Conservation (phyloP, 2,113 vertebrate genomes). For the Zosterops japonicus region DNA sequence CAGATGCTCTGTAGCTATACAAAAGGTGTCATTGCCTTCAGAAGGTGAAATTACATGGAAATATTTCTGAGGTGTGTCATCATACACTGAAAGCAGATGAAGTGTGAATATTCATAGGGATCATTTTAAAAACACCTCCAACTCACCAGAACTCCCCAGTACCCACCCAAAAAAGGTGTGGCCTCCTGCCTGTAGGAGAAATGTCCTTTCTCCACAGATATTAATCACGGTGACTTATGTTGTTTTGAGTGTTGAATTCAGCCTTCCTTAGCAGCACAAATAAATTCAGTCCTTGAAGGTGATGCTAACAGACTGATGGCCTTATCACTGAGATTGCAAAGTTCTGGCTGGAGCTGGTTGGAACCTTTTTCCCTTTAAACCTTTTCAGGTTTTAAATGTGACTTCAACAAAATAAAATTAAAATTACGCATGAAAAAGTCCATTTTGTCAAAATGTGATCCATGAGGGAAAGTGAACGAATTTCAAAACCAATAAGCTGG, state of each 20-base stretch:
- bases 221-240: not conserved
- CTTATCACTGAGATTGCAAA: not conserved
- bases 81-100: not conserved
- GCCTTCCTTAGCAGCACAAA: not conserved
- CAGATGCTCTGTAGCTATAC: not conserved
- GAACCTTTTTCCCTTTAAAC: not conserved
- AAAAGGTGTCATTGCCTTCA: not conserved
- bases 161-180: not conserved
- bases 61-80: not conserved
- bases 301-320: not conserved
- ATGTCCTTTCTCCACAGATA: not conserved
- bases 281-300: constrained; percentile 15
- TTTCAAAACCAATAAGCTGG: constrained; percentile 36
- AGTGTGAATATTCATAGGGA: not conserved
- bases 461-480: not conserved
- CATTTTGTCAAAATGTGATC: constrained; percentile 31
- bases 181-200: not conserved
- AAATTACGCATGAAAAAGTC: constrained; percentile 2
- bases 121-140: not conserved
- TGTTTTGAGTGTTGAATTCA: not conserved
- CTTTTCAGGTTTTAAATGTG: not conserved
- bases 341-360: not conserved
- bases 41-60: not conserved
- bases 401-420: constrained; percentile 33
- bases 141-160: not conserved